phyloP scores from a whole-genome alignment of 2,797 vertebrate genomes.

The Serranus cabrilla region DNA sequence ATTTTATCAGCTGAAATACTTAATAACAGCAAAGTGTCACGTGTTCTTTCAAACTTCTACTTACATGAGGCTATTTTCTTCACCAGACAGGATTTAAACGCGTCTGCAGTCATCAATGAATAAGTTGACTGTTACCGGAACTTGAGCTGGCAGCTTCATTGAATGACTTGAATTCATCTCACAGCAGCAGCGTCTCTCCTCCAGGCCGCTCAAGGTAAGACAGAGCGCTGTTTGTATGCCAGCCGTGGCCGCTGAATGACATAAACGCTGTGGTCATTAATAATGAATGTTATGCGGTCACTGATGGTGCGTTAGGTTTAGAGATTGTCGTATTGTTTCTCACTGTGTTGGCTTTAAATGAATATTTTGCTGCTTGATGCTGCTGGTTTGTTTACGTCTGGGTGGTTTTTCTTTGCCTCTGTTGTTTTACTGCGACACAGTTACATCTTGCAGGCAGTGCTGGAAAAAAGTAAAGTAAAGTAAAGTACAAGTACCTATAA shows the following conservation, averaged over 20 bases:
- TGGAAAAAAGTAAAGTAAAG: too few relatives aligned
- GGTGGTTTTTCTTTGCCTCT: background rate
- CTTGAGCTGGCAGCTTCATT: background rate
- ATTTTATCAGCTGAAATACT: background rate
- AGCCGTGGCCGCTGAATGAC: background rate
- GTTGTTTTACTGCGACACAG: too few relatives aligned
- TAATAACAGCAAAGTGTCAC: background rate
- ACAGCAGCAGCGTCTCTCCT: background rate
- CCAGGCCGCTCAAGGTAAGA: background rate
- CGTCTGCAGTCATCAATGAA: background rate
- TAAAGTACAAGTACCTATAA: too few relatives aligned
- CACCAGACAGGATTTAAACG: background rate
- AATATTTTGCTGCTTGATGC: background rate
- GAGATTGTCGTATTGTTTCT: background rate
- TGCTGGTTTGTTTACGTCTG: background rate
- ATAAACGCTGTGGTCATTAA: background rate
- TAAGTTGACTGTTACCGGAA: background rate
- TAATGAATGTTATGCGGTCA: background rate
- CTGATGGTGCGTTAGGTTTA: background rate
- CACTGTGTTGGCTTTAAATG: background rate
- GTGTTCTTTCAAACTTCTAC: background rate
- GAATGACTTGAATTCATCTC: background rate
- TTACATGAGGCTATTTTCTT: background rate
- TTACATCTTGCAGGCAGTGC: too few relatives aligned
- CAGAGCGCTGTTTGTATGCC: background rate